phyloP scores from a whole-genome alignment of 2,797 vertebrate species.

The Distichodus sexfasciatus region DNA sequence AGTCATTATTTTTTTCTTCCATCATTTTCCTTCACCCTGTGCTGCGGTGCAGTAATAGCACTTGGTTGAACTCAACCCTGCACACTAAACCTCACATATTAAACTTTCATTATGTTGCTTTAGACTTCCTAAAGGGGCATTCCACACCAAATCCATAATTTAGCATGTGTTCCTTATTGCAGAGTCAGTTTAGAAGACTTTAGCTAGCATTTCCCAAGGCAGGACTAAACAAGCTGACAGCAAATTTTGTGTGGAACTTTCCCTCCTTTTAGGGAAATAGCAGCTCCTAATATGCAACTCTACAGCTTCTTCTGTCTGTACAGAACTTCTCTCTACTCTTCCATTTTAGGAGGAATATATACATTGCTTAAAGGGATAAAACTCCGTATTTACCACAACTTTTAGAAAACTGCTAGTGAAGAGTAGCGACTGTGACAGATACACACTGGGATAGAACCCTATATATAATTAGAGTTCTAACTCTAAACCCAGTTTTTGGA shows the following conservation, averaged over 20 bases:
- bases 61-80: not conserved
- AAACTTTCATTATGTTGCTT: not conserved
- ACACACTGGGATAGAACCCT: no score
- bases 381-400: no score
- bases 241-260: not conserved
- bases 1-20: no score
- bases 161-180: not conserved
- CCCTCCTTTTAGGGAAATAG: not conserved
- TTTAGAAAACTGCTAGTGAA: no score
- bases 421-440: no score
- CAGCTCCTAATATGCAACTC: not conserved
- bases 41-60: not conserved
- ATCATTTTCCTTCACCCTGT: not conserved
- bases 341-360: not conserved
- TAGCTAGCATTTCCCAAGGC: not conserved
- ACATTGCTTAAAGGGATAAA: no score
- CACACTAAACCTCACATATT: not conserved
- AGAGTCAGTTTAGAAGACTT: not conserved
- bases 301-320: not conserved
- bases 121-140: not conserved
- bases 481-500: no score
- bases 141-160: not conserved
- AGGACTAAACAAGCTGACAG: not conserved
- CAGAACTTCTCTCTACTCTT: not conserved
- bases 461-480: no score